A percentile compares a stretch with the other conserved stretches of the same genome.
Evolutionary conservation across 2,113 vertebrate genomes (phyloP).

Genomic region (Pelecanoides urinatrix): DNA sequence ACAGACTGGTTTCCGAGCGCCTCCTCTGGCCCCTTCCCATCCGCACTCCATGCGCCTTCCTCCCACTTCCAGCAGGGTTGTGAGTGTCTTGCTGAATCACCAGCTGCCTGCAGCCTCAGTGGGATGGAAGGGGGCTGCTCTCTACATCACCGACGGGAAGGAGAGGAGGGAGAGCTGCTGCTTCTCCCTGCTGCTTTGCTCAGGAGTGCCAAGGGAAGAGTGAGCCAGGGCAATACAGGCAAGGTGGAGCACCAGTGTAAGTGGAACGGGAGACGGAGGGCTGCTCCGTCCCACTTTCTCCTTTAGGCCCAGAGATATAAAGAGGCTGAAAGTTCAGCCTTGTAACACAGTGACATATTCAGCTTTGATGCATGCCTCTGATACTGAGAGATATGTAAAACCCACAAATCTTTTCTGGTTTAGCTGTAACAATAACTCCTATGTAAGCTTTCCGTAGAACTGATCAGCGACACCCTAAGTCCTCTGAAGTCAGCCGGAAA

Average conservation of each 20-base stretch:
- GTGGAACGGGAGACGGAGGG: not conserved
- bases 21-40: not conserved
- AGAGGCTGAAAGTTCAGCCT: not conserved
- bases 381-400: not conserved
- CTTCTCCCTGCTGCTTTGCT: not conserved
- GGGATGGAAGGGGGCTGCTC: not conserved
- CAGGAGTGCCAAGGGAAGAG: not conserved
- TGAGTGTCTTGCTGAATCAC: not conserved
- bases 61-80: not conserved
- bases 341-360: not conserved
- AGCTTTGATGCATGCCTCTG: not conserved
- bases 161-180: not conserved
- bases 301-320: not conserved
- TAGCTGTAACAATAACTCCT: not conserved
- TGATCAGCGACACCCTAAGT: not conserved
- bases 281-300: not conserved
- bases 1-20: fast-evolving
- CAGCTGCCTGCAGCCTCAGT: not conserved
- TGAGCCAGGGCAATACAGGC: fast-evolving
- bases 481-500: not conserved
- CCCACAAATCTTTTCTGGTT: not conserved
- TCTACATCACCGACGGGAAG: fast-evolving
- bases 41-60: fast-evolving
- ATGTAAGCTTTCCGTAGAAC: not conserved
- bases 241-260: not conserved